Conservation (phyloP, 2,797 vertebrate species). For the Champsocephalus esox region DNA sequence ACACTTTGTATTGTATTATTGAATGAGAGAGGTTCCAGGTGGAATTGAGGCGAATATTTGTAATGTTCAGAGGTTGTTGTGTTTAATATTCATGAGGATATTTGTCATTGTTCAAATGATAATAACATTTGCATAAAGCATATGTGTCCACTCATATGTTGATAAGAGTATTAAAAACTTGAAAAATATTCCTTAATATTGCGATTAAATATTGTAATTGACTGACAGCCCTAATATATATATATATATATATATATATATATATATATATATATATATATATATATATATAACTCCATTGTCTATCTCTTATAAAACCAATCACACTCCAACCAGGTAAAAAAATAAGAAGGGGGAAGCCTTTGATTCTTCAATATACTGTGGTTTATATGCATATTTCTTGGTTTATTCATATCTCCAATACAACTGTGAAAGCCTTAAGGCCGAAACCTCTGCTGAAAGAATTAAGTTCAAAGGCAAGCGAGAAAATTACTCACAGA, state of each 20-base stretch:
- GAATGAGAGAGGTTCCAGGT: no score
- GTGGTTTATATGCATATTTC: conserved; percentile 79
- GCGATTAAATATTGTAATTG: no score
- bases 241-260: conserved; percentile 23
- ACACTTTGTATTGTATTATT: no score
- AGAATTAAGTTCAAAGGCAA: conserved; percentile 87
- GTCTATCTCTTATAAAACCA: conserved; percentile 67
- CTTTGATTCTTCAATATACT: conserved; percentile 80
- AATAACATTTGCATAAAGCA: no score
- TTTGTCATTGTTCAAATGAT: no score
- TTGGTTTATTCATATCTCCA: conserved; percentile 78
- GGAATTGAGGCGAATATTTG: no score
- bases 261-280: conserved; percentile 18
- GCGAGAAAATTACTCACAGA: conserved; percentile 82
- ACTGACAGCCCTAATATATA: neutral
- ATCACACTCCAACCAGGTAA: conserved; percentile 68
- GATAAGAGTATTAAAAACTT: no score
- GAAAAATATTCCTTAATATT: no score
- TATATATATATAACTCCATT: conserved; percentile 43
- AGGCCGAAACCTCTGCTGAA: conserved; percentile 79
- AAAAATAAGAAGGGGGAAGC: conserved; percentile 45
- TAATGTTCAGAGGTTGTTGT: no score
- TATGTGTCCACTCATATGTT: no score
- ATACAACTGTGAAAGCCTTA: conserved; percentile 73
- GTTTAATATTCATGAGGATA: no score